Conservation (phyloP, 2,113 vertebrate species). For the Euleptes europaea region DNA sequence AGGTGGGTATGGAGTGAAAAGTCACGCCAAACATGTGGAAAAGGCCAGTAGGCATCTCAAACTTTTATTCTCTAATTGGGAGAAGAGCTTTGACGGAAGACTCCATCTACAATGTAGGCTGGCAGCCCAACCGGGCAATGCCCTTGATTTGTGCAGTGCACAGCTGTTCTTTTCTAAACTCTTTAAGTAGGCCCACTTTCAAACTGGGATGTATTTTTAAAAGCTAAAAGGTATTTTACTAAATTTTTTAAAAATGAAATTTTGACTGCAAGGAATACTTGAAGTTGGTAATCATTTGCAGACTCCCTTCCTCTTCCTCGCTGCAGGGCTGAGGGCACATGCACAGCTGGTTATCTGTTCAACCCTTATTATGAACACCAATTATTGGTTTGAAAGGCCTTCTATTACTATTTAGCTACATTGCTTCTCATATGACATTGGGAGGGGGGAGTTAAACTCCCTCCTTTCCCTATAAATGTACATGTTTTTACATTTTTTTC, state of each 20-base stretch:
- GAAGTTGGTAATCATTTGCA: conserved; percentile 66
- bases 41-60: conserved; percentile 70
- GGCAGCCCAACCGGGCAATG: conserved; percentile 77
- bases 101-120: conserved; percentile 76
- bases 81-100: conserved; percentile 76
- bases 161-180: conserved; percentile 69
- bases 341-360: conserved; percentile 72
- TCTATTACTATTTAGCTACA: conserved; percentile 64
- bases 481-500: conserved; percentile 56
- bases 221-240: conserved; percentile 73
- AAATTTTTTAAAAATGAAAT: conserved; percentile 74
- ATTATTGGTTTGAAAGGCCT: conserved; percentile 73
- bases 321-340: conserved; percentile 59
- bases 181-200: conserved; percentile 59
- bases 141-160: conserved; percentile 74
- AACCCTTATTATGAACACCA: conserved; percentile 71
- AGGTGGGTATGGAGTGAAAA: conserved; percentile 73
- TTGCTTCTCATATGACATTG: conserved; percentile 60
- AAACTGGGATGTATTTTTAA: conserved; percentile 71
- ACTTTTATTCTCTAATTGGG: conserved; percentile 80
- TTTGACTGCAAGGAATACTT: conserved; percentile 68
- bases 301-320: conserved; percentile 61
- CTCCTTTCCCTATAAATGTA: conserved; percentile 58
- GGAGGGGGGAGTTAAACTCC: conserved; percentile 39
- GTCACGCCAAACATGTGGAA: conserved; percentile 72